A percentile compares a stretch with the other conserved stretches of the same genome.
Evolutionary conservation across 2,888 invertebrate species (phyloP).

Genomic region (Drosophila niveifrons): DNA sequence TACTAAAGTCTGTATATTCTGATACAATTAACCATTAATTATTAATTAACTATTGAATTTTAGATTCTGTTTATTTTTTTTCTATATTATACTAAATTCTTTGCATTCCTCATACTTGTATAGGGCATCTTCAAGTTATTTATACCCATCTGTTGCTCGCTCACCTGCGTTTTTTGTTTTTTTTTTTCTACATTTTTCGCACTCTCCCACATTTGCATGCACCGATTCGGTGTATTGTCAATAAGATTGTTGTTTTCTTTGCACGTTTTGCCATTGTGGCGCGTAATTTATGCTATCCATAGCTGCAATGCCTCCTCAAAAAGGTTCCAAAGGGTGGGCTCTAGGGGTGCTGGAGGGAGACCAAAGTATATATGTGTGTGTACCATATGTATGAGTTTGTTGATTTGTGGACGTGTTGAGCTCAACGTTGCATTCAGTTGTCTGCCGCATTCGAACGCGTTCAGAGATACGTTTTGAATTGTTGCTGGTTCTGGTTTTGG

Average conservation of each 20-base stretch:
- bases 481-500: constrained; percentile 2
- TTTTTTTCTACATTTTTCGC: constrained; percentile 40
- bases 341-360: background rate
- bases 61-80: too few species aligned
- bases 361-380: too few species aligned
- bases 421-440: constrained; percentile 66
- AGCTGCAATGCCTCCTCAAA: constrained; percentile 36
- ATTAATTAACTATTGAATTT: too few species aligned
- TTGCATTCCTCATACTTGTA: background rate
- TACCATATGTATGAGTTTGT: background rate
- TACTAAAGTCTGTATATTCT: too few species aligned
- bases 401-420: constrained; percentile 31
- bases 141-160: background rate
- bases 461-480: constrained; percentile 44
- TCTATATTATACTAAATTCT: too few species aligned
- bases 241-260: constrained; percentile 44
- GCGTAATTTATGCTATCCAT: constrained; percentile 66
- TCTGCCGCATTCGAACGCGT: constrained; percentile 56
- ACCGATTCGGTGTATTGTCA: constrained; percentile 63
- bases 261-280: constrained; percentile 48
- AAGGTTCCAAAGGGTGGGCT: background rate
- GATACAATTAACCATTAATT: too few species aligned
- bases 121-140: constrained; percentile 12
- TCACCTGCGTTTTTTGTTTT: constrained; percentile 14
- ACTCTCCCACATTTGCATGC: constrained; percentile 66